These are phyloP conservation scores for Diaphora mendica DNA, from an alignment of 2,888 invertebrate genomes.

Conservation along the genomic window DNA sequence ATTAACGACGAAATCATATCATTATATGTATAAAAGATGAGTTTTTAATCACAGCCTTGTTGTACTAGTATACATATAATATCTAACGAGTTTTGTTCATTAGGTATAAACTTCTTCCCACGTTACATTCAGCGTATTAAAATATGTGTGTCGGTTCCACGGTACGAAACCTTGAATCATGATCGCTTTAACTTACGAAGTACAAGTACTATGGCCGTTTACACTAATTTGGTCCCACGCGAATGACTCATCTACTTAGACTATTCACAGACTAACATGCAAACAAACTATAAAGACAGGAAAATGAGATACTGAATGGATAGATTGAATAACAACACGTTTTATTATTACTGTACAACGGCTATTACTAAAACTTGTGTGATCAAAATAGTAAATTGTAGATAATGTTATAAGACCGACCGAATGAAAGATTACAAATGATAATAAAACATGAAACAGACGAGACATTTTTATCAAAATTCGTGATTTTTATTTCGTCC, in stretches of 20 bases:
- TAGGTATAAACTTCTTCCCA: slow-evolving; percentile 42
- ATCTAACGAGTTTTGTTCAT: slow-evolving; percentile 8
- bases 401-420: neutral
- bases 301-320: slow-evolving; percentile 45
- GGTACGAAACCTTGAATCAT: slow-evolving; percentile 52
- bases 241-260: slow-evolving; percentile 75
- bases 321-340: slow-evolving; percentile 31
- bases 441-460: slow-evolving; percentile 4
- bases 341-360: slow-evolving; percentile 30
- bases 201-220: slow-evolving; percentile 47
- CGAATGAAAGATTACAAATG: slow-evolving; percentile 18
- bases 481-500: slow-evolving; percentile 20
- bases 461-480: slow-evolving; percentile 5
- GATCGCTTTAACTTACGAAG: slow-evolving; percentile 41
- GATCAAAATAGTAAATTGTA: neutral
- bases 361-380: neutral
- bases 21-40: slow-evolving; percentile 14
- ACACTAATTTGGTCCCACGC: slow-evolving; percentile 67
- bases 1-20: slow-evolving; percentile 7
- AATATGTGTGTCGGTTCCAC: slow-evolving; percentile 26
- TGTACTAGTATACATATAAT: slow-evolving; percentile 14
- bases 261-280: slow-evolving; percentile 72
- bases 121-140: slow-evolving; percentile 34
- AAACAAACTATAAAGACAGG: slow-evolving; percentile 48
- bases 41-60: slow-evolving; percentile 13